These are phyloP conservation scores for Phylloscopus whistleri DNA, from an alignment of 2,113 vertebrate species.

Conservation along the genomic window DNA sequence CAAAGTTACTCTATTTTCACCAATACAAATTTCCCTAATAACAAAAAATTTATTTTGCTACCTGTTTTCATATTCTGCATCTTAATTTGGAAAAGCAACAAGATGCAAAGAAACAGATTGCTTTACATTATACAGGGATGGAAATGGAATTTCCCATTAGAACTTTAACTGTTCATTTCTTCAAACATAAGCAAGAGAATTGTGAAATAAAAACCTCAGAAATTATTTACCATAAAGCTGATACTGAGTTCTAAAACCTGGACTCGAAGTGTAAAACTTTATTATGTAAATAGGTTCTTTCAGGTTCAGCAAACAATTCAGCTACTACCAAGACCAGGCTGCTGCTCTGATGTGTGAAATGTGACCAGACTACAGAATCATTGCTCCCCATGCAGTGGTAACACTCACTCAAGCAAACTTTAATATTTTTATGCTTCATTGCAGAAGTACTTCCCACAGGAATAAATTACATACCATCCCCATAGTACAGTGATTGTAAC, in stretches of 20 bases:
- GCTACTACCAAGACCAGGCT: neutral
- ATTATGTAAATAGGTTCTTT: neutral
- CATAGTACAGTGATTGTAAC: neutral
- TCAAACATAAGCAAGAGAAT: neutral
- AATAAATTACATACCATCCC: neutral
- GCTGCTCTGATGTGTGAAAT: neutral
- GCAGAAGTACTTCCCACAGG: neutral
- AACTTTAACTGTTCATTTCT: slow-evolving; percentile 18
- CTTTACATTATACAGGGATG: neutral
- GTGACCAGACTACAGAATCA: neutral
- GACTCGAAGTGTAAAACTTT: neutral
- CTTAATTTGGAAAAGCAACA: neutral
- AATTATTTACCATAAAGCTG: neutral
- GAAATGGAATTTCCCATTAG: slow-evolving; percentile 3
- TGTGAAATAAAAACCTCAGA: neutral
- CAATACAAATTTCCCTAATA: neutral
- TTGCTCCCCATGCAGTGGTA: neutral
- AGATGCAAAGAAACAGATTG: neutral
- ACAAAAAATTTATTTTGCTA: neutral
- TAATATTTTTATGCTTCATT: neutral
- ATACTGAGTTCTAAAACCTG: neutral
- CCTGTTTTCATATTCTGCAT: neutral
- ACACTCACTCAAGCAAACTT: neutral
- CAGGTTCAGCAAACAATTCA: slow-evolving; percentile 13
- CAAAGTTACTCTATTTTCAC: neutral